A percentile compares a stretch with the other conserved stretches of the same genome.
phyloP scores from a whole-genome alignment of 1,140 invertebrate genomes.

The Archivesica marissinica region DNA sequence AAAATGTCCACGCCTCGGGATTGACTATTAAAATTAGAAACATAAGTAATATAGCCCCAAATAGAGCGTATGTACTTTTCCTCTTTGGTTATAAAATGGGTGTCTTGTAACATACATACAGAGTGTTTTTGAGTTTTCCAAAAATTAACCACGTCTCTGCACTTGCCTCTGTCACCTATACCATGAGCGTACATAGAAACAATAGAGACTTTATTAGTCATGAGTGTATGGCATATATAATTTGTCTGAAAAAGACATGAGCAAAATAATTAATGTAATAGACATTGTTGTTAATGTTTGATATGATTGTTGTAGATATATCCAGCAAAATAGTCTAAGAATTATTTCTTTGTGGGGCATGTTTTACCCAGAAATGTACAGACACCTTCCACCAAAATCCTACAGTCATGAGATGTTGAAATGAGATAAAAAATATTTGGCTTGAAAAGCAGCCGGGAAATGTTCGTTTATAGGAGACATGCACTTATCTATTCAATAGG shows the following conservation, averaged over 20 bases:
- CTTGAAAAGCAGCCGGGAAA: too few species aligned
- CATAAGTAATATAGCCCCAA: background rate
- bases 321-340: too few species aligned
- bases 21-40: conserved; percentile 2
- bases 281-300: too few species aligned
- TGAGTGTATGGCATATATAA: background rate
- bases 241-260: background rate
- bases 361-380: too few species aligned
- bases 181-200: background rate
- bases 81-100: background rate
- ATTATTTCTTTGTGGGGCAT: too few species aligned
- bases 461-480: too few species aligned
- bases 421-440: too few species aligned
- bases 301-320: too few species aligned
- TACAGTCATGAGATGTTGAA: too few species aligned
- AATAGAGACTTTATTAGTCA: background rate
- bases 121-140: background rate
- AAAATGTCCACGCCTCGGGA: background rate
- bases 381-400: too few species aligned
- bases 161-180: background rate
- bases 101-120: conserved; percentile 4
- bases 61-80: background rate
- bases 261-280: too few species aligned
- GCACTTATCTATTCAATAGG: too few species aligned
- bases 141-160: conserved; percentile 2